phyloP scores from a whole-genome alignment of 2,797 vertebrate species.

The Pampus argenteus region DNA sequence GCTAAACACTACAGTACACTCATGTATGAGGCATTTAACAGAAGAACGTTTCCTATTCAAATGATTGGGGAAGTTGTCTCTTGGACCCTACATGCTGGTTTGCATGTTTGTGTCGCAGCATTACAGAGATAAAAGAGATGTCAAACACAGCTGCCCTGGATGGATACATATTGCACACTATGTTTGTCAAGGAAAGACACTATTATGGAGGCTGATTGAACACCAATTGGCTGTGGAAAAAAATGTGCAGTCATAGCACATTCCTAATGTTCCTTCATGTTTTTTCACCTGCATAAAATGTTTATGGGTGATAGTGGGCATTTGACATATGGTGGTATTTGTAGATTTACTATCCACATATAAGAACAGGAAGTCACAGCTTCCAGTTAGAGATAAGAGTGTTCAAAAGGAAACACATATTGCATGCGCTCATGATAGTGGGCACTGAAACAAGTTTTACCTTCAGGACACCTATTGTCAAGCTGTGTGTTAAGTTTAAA shows the following conservation, averaged over 20 bases:
- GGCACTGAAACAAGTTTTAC: neutral
- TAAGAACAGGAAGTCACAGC: slow-evolving; percentile 7
- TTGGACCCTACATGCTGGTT: too few species aligned
- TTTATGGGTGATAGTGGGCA: neutral
- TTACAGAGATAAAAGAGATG: neutral
- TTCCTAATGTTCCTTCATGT: neutral
- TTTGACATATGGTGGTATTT: neutral
- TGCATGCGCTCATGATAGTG: neutral
- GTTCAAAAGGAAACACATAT: neutral
- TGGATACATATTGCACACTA: neutral
- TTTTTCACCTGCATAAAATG: neutral
- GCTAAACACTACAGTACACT: neutral
- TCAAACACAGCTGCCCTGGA: slow-evolving; percentile 30
- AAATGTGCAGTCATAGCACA: neutral
- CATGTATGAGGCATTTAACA: neutral
- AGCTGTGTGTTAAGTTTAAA: slow-evolving; percentile 7
- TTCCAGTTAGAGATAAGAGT: slow-evolving; percentile 9
- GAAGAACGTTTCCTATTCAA: too few species aligned
- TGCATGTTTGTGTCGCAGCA: neutral
- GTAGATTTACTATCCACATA: neutral
- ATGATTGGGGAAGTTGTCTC: too few species aligned
- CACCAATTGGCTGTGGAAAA: neutral
- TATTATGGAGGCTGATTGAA: neutral
- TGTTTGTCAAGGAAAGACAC: slow-evolving; percentile 3
- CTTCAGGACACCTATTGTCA: neutral